Percentiles rank a stretch among this genome's conserved stretches.
phyloP scores from a whole-genome alignment of 2,113 vertebrate genomes.

The Oncorhynchus keta region DNA sequence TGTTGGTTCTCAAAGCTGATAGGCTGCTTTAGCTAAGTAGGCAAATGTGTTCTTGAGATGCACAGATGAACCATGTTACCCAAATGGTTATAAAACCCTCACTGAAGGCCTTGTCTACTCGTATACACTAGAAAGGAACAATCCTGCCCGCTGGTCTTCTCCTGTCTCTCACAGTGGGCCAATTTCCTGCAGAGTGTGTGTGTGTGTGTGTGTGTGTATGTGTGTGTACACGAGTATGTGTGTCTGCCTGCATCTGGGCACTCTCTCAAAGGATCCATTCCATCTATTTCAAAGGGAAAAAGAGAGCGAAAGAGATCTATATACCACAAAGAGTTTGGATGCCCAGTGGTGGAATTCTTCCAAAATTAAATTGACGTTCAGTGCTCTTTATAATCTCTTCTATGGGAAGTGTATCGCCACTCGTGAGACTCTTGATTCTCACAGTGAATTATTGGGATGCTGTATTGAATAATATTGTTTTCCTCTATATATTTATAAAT shows the following conservation, averaged over 20 bases:
- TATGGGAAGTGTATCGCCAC: background rate
- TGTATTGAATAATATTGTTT: no score
- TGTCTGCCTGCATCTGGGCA: background rate
- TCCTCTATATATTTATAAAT: no score
- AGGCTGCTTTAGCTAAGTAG: no score
- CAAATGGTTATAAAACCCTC: no score
- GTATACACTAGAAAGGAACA: no score
- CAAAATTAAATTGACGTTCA: background rate
- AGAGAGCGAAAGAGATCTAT: background rate
- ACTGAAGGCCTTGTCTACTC: no score
- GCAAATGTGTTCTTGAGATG: no score
- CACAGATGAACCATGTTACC: no score
- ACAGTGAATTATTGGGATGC: background rate
- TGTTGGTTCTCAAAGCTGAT: no score
- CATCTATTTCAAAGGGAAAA: background rate
- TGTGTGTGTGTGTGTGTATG: conserved; percentile 3
- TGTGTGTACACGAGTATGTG: conserved; percentile 14
- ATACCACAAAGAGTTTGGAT: background rate
- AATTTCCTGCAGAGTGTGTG: conserved; percentile 26
- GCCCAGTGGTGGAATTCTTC: background rate
- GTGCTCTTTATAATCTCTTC: no score
- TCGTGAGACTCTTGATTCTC: background rate
- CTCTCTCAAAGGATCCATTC: conserved; percentile 3
- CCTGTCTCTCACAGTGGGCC: background rate
- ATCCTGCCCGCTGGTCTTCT: no score